A percentile compares a stretch with the other conserved stretches of the same genome.
phyloP scores from a whole-genome alignment of 2,888 invertebrate species.

The Lumbricus terrestris region DNA sequence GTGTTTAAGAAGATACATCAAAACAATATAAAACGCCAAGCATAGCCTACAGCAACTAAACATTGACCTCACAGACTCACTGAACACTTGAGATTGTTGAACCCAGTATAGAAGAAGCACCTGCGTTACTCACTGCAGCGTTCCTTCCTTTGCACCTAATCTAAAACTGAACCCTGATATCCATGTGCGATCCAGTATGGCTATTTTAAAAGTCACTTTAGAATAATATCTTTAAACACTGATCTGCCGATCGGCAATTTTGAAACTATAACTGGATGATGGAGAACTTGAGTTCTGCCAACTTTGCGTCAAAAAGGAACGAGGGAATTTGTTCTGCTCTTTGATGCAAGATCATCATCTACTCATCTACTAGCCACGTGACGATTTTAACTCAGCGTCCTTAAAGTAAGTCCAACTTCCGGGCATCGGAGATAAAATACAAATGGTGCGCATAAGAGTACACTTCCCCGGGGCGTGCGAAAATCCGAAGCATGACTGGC shows the following conservation, averaged over 20 bases:
- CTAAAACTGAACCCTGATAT: background rate
- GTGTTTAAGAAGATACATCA: too few species aligned
- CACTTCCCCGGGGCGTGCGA: background rate
- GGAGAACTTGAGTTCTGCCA: background rate
- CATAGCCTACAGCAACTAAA: background rate
- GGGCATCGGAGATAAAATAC: background rate
- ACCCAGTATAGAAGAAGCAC: background rate
- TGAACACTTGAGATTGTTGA: background rate
- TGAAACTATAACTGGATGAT: too few species aligned
- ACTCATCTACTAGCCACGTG: background rate
- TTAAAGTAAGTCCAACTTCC: conserved; percentile 7
- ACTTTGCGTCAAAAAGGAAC: background rate
- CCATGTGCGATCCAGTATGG: background rate
- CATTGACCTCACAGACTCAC: background rate
- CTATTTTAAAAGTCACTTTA: background rate
- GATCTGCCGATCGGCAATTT: background rate
- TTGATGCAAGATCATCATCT: background rate
- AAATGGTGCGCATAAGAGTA: background rate
- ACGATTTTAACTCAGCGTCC: background rate
- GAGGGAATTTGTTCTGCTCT: background rate
- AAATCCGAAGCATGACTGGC: background rate
- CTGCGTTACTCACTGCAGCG: background rate
- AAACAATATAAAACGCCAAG: background rate
- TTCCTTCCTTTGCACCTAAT: background rate
- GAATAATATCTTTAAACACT: background rate